Evolutionary conservation across 1,140 invertebrate genomes (phyloP).

Genomic region (Ceratina australensis): DNA sequence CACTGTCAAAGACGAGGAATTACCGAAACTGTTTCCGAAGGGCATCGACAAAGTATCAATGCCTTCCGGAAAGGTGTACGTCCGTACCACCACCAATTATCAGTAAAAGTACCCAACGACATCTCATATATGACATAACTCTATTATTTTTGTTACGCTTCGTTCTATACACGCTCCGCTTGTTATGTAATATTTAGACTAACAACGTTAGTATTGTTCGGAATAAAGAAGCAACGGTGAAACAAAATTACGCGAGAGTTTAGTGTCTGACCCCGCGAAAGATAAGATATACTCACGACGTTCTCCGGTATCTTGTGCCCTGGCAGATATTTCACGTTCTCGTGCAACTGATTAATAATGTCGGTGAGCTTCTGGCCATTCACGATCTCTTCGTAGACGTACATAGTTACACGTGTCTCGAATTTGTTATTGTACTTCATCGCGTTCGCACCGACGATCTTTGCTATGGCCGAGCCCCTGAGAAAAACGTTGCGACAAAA

Average conservation of each 20-base stretch:
- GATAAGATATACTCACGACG: constrained; percentile 76
- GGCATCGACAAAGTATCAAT: constrained; percentile 85
- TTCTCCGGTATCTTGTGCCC: constrained; percentile 84
- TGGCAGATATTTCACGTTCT: constrained; percentile 90
- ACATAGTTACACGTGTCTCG: constrained; percentile 85
- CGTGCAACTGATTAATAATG: constrained; percentile 89
- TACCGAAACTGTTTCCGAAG: constrained; percentile 86
- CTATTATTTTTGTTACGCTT: too few relatives aligned
- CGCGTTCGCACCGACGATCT: constrained; percentile 87
- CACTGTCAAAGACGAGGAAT: constrained; percentile 85
- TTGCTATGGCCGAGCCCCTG: constrained; percentile 90
- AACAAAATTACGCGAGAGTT: neutral
- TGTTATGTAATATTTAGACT: too few relatives aligned
- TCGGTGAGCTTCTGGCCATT: constrained; percentile 88
- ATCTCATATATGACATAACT: neutral
- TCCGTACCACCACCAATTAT: constrained; percentile 88
- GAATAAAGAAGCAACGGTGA: neutral
- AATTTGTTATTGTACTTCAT: constrained; percentile 82
- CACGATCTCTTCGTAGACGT: constrained; percentile 88
- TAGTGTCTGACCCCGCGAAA: neutral
- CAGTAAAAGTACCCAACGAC: constrained; percentile 63
- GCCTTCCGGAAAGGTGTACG: constrained; percentile 90
- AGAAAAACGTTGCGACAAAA: too few relatives aligned
- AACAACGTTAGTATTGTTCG: too few relatives aligned
- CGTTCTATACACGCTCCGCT: too few relatives aligned